These are phyloP conservation scores for Orientallactaga sibirica DNA, from an alignment of 2,797 vertebrate genomes.

Conservation along the genomic window DNA sequence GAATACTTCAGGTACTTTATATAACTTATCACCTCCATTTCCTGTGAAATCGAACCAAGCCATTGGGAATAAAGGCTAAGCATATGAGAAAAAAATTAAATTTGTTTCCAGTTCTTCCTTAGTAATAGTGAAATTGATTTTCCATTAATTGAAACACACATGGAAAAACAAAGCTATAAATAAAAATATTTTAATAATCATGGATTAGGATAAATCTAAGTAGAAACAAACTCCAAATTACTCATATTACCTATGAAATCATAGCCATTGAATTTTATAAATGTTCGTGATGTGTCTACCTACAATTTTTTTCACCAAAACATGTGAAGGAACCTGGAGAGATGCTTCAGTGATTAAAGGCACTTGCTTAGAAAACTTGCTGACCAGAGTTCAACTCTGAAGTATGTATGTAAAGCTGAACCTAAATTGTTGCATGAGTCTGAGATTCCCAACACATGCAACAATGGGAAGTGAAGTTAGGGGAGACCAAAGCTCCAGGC, in stretches of 20 bases:
- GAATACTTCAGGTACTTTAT: background rate
- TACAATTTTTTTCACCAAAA: background rate
- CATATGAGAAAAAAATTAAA: background rate
- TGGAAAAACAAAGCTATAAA: background rate
- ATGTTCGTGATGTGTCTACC: background rate
- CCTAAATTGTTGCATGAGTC: no score
- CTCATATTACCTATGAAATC: background rate
- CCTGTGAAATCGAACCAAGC: background rate
- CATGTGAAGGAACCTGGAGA: background rate
- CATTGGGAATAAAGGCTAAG: background rate
- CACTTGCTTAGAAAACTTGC: no score
- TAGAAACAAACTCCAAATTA: background rate
- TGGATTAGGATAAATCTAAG: background rate
- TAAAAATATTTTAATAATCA: background rate
- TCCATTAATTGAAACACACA: conserved; percentile 3
- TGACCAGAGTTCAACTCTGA: no score
- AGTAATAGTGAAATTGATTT: background rate
- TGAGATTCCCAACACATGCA: no score
- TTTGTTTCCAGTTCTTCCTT: background rate
- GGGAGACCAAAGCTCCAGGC: no score
- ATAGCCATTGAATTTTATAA: background rate
- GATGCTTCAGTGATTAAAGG: no score
- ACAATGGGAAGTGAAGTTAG: no score
- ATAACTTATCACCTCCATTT: background rate
- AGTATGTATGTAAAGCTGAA: no score